Conservation (phyloP, 2,797 vertebrate genomes). For the Vespertilio murinus region DNA sequence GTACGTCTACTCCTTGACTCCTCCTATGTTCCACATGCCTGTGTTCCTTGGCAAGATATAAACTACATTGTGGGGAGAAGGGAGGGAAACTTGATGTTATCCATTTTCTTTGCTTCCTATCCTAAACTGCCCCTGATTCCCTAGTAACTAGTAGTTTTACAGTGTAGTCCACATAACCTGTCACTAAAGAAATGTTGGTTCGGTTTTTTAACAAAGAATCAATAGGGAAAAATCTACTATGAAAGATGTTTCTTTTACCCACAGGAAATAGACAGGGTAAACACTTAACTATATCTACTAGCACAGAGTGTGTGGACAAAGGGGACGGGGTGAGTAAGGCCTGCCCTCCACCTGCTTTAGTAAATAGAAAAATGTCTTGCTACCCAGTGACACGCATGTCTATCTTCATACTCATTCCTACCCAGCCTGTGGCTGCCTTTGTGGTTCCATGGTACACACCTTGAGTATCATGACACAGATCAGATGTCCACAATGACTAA, state of each 20-base stretch:
- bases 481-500: background rate
- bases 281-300: background rate
- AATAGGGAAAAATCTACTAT: background rate
- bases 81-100: background rate
- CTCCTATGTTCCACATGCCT: background rate
- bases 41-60: background rate
- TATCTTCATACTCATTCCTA: background rate
- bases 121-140: background rate
- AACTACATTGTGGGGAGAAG: background rate
- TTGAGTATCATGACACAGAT: background rate
- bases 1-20: background rate
- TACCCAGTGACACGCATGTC: too few relatives aligned
- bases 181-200: background rate
- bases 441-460: background rate
- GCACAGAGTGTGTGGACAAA: background rate
- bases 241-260: background rate
- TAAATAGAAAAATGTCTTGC: background rate
- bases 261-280: background rate
- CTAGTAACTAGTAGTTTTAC: background rate
- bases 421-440: background rate
- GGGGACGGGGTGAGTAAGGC: background rate
- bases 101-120: background rate
- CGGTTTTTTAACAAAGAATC: background rate
- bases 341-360: background rate
- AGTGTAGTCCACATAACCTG: background rate